Percentiles rank a stretch among this genome's conserved stretches.
These are phyloP conservation scores for Styela clava DNA, from an alignment of 23 tunicate genomes.

Conservation along the genomic window DNA sequence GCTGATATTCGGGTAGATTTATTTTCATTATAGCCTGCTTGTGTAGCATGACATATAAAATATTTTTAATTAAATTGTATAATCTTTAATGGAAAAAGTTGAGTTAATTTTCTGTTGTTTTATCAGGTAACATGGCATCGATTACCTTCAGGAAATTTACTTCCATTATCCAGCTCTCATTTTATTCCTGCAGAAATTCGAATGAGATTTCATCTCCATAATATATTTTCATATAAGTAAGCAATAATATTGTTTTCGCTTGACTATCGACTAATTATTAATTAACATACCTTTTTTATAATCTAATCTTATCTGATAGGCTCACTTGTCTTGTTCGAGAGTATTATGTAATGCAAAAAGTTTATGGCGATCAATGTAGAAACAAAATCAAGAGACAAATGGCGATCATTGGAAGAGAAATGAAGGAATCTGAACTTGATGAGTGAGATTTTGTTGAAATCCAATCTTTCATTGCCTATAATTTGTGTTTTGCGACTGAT, in stretches of 20 bases:
- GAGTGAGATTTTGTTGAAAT: background rate
- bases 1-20: no score
- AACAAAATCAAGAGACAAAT: slow-evolving; percentile 65
- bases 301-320: no score
- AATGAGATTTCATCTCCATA: slow-evolving; percentile 54
- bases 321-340: slow-evolving; percentile 41
- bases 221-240: slow-evolving; percentile 28
- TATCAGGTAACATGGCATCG: slow-evolving; percentile 68
- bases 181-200: slow-evolving; percentile 70
- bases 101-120: background rate
- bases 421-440: slow-evolving; percentile 24
- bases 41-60: no score
- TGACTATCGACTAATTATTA: background rate
- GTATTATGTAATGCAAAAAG: slow-evolving; percentile 64
- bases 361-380: slow-evolving; percentile 44
- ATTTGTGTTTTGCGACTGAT: background rate
- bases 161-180: slow-evolving; percentile 23
- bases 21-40: no score
- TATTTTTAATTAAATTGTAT: no score
- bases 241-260: background rate
- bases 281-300: background rate
- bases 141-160: slow-evolving; percentile 10
- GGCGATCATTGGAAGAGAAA: slow-evolving; percentile 40
- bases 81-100: no score
- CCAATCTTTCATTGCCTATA: background rate